Conservation (phyloP, 2,113 vertebrate genomes). For the Spilogale gracilis region DNA sequence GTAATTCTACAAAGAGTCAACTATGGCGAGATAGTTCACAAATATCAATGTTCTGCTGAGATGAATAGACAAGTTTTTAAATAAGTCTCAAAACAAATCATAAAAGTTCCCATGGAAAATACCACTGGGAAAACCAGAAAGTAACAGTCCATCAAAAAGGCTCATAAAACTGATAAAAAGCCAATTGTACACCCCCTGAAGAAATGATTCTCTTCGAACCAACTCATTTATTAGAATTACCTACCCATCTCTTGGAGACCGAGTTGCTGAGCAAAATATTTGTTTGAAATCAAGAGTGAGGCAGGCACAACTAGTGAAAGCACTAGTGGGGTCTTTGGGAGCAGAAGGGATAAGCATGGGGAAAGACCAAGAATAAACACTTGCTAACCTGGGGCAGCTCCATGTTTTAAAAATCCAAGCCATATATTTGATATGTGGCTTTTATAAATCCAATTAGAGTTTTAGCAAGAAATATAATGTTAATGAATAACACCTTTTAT, state of each 20-base stretch:
- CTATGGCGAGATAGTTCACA: background rate
- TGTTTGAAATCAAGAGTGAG: background rate
- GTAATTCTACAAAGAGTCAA: slow-evolving; percentile 60
- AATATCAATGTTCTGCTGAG: slow-evolving; percentile 36
- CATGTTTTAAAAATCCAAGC: background rate
- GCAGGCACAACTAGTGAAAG: background rate
- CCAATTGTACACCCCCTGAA: background rate
- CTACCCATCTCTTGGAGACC: background rate
- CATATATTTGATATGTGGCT: background rate
- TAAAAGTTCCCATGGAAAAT: slow-evolving; percentile 49
- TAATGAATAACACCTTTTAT: background rate
- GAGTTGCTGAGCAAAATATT: background rate
- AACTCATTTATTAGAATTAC: slow-evolving; percentile 52
- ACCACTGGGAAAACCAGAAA: slow-evolving; percentile 62
- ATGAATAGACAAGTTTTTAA: slow-evolving; percentile 71
- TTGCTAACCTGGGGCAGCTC: background rate
- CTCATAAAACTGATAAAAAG: slow-evolving; percentile 68
- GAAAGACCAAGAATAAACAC: background rate
- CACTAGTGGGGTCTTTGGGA: background rate
- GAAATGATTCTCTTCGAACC: background rate
- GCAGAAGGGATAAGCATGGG: background rate
- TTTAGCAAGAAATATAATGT: slow-evolving; percentile 1
- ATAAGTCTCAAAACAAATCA: slow-evolving; percentile 68
- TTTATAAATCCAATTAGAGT: background rate
- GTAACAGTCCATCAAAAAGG: slow-evolving; percentile 47